phyloP scores from a whole-genome alignment of 2,797 vertebrate species.

The Todus mexicanus region DNA sequence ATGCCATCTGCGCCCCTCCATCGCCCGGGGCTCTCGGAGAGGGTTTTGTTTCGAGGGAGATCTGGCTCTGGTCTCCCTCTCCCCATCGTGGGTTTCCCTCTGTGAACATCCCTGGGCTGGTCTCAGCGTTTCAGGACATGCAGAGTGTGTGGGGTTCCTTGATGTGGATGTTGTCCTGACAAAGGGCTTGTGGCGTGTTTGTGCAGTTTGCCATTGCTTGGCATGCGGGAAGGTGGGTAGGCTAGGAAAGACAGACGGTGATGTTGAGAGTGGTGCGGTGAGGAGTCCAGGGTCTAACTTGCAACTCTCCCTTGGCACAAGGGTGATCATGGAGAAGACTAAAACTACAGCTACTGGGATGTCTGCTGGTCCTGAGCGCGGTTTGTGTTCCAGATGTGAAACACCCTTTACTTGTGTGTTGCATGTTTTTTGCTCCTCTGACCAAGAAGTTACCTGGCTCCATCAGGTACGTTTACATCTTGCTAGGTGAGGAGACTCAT shows the following conservation, averaged over 20 bases:
- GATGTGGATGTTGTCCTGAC: too few species aligned
- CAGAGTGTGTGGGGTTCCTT: not conserved
- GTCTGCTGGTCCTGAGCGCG: not conserved
- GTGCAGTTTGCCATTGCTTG: not conserved
- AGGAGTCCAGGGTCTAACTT: not conserved
- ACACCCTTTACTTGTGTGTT: not conserved
- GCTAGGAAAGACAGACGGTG: not conserved
- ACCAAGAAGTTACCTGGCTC: not conserved
- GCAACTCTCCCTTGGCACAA: not conserved
- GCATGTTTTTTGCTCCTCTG: not conserved
- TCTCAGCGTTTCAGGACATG: not conserved
- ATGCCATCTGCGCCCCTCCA: not conserved
- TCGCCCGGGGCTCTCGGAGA: too few species aligned
- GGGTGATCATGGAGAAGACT: not conserved
- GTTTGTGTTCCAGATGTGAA: not conserved
- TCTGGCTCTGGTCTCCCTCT: not conserved
- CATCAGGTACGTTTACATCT: not conserved
- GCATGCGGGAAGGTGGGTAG: rapidly evolving
- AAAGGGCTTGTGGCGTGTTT: not conserved
- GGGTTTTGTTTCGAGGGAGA: not conserved
- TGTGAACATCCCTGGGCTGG: not conserved
- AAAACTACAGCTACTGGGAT: not conserved
- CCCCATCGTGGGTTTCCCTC: not conserved
- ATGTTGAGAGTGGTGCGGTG: not conserved
- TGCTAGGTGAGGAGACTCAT: not conserved